A percentile compares a stretch with the other conserved stretches of the same genome.
phyloP scores from a whole-genome alignment of 2,888 invertebrate genomes.

The Hydroisotoma schaefferi region DNA sequence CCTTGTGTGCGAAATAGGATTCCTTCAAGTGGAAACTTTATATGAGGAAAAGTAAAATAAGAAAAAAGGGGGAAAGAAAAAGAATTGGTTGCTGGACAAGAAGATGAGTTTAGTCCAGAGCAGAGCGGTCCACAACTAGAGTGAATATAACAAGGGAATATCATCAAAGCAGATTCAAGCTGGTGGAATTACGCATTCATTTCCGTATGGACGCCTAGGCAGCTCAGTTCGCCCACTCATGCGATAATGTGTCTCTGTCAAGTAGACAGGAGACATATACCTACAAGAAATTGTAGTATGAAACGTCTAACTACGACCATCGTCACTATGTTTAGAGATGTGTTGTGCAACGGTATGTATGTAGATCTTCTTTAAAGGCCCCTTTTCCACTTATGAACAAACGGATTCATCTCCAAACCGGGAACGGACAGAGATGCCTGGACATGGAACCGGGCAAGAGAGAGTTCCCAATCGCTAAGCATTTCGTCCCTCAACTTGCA shows the following conservation, averaged over 20 bases:
- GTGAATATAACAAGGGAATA: conserved; percentile 16
- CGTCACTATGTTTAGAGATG: too few species aligned
- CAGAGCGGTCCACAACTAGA: not conserved
- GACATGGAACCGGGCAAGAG: conserved; percentile 7
- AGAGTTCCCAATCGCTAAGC: conserved; percentile 12
- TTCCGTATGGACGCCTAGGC: conserved; percentile 39
- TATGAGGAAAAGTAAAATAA: conserved; percentile 15
- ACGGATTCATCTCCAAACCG: conserved; percentile 8
- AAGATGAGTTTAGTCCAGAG: conserved; percentile 7
- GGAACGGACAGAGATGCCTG: conserved; percentile 16
- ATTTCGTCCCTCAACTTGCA: conserved; percentile 14
- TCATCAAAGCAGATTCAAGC: conserved; percentile 27
- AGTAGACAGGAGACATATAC: conserved; percentile 19
- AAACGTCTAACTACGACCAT: too few species aligned
- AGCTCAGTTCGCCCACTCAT: conserved; percentile 24
- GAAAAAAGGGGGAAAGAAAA: conserved; percentile 11
- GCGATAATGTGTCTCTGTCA: conserved; percentile 48
- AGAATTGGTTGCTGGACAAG: conserved; percentile 13
- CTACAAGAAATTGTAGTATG: too few species aligned
- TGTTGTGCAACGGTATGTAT: too few species aligned
- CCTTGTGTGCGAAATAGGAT: conserved; percentile 11
- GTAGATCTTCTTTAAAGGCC: not conserved
- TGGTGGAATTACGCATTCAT: conserved; percentile 43
- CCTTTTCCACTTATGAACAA: conserved; percentile 3
- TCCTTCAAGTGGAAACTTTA: conserved; percentile 11